These are phyloP conservation scores for Protobothrops mucrosquamatus DNA, from an alignment of 2,113 vertebrate species.

Conservation along the genomic window DNA sequence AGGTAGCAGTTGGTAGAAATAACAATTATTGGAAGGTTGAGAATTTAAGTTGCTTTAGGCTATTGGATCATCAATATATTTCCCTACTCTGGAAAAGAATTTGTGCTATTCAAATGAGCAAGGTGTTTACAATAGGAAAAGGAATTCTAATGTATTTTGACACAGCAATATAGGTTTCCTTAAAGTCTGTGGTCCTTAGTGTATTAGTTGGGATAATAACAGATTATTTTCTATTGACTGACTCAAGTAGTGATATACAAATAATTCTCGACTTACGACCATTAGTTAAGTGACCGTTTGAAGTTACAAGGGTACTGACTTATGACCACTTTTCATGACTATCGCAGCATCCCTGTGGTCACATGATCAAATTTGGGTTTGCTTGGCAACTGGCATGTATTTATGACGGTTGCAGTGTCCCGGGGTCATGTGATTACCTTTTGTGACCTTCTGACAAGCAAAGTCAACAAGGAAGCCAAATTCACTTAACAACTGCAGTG, in stretches of 20 bases:
- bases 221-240: neutral
- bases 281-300: neutral
- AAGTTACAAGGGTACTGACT: neutral
- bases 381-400: neutral
- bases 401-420: neutral
- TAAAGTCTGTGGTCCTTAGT: neutral
- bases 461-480: neutral
- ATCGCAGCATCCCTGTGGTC: neutral
- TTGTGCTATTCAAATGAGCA: neutral
- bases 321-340: neutral
- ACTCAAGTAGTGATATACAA: neutral
- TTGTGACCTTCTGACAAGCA: neutral
- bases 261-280: neutral
- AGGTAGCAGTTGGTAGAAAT: neutral
- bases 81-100: neutral
- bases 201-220: neutral
- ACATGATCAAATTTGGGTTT: neutral
- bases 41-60: neutral
- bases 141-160: neutral
- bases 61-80: neutral
- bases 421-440: neutral
- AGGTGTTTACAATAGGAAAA: neutral
- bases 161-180: neutral
- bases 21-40: neutral
- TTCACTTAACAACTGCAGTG: neutral